Base-by-base conservation (phyloP, 1,140 invertebrate species). In the Stegodyphus dumicola region DNA sequence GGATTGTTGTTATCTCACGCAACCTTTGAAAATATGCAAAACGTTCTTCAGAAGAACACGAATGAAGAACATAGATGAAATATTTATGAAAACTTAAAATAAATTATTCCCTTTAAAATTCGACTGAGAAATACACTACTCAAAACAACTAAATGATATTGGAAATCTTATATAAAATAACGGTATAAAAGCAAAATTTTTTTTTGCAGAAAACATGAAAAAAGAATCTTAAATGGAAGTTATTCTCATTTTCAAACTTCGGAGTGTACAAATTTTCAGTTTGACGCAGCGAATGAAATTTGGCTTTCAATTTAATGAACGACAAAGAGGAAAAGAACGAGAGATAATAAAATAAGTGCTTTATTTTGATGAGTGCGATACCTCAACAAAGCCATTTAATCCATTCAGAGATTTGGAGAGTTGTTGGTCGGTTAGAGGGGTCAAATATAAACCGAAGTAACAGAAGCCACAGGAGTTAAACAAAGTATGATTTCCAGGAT, bases 401-500 rank as follows among this genome's bases (percentile, higher is more conserved):
- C 66, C 2, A 69, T 18, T 69, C 66, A 69, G 5, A 18, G 6
- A n/a, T 6, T 69, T 69, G 66, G 66, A 69, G 66, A 48, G 5
- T 48, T 48, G 1, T 6, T 48, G 66, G 66, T 69, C 66, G 2
- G n/a, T 69, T 69, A 69, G n/a, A 15, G 66, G 66, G 66, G 66
- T 2, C 66, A 17, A 69, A 69, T 4, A 17, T 48, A 74, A 53
- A 49, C 11, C 33, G 15, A n/a, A n/a, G 51, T 74, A 51, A 48
- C 71, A n/a, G 33, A 51, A 6, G 11, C 18, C 33, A 13, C 51
- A 5, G 2, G 71, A 74, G 71, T 74, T 49, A 6, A 6, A 13
- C 51, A 74, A 74, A 74, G 71, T 51, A 11, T 49, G 33, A 53
- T 74, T 74, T 74, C 49, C 33, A 74, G 71, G 9, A 15, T 53